phyloP scores from a whole-genome alignment of 2,888 invertebrate genomes.

The Orthosia incerta region DNA sequence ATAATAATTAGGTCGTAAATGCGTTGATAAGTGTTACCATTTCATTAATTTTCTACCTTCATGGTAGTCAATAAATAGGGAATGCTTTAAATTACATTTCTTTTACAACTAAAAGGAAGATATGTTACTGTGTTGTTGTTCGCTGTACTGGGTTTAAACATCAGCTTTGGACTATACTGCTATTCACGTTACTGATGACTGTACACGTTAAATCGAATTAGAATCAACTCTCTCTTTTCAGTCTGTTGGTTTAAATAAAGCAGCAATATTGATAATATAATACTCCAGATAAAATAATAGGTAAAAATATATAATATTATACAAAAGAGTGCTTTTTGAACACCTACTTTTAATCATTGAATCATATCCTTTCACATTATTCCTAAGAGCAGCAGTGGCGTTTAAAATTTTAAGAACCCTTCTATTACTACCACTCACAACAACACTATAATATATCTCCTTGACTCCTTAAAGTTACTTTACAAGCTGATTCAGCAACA shows the following conservation, averaged over 20 bases:
- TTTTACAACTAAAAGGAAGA: conserved; percentile 42
- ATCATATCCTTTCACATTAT: neutral
- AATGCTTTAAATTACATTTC: conserved; percentile 72
- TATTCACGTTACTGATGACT: too few relatives aligned
- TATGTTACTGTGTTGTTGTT: conserved; percentile 26
- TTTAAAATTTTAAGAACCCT: neutral
- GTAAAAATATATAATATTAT: neutral
- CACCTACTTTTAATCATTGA: neutral
- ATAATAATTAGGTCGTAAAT: conserved; percentile 80
- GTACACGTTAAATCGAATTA: neutral
- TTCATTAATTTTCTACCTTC: conserved; percentile 62
- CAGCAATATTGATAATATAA: neutral
- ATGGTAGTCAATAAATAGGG: conserved; percentile 74
- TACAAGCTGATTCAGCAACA: conserved; percentile 69
- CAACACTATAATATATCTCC: conserved; percentile 33
- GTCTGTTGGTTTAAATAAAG: neutral
- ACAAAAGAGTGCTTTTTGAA: neutral
- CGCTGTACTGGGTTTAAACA: neutral
- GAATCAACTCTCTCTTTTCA: neutral
- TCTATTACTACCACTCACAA: neutral
- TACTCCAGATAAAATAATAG: neutral
- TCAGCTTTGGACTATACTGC: neutral
- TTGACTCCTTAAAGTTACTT: conserved; percentile 55
- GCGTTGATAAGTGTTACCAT: conserved; percentile 78
- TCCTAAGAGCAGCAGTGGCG: neutral